These are phyloP conservation scores for Verasper variegatus DNA, from an alignment of 2,113 vertebrate species.

Conservation along the genomic window DNA sequence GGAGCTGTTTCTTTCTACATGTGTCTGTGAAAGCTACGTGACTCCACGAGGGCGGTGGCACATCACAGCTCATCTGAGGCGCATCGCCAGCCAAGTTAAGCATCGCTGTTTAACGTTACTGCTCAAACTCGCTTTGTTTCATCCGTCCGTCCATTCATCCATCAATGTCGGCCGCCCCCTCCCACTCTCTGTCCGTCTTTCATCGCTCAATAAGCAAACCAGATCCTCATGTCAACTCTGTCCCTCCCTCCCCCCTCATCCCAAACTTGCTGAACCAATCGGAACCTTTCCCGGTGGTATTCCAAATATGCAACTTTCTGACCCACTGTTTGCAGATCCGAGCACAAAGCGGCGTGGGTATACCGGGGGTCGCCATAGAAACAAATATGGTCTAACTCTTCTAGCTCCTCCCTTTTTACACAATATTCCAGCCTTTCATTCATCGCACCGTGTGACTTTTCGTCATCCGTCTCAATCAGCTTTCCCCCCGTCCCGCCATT, in stretches of 20 bases:
- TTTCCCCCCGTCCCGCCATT: constrained; percentile 46
- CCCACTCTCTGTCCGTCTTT: constrained; percentile 75
- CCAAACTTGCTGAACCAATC: constrained; percentile 69
- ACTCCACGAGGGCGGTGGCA: constrained; percentile 16
- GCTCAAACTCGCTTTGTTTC: constrained; percentile 53
- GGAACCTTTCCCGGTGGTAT: constrained; percentile 69
- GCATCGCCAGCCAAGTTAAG: constrained; percentile 23
- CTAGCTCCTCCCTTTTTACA: constrained; percentile 49
- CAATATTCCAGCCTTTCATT: constrained; percentile 67
- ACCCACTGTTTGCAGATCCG: constrained; percentile 59
- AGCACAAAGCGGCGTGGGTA: constrained; percentile 51
- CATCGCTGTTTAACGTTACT: constrained; percentile 29
- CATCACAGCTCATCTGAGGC: neutral
- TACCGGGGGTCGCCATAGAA: constrained; percentile 61
- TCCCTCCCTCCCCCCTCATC: constrained; percentile 35
- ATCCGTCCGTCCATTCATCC: constrained; percentile 67
- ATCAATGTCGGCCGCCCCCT: constrained; percentile 68
- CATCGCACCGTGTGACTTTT: constrained; percentile 61
- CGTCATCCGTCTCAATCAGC: constrained; percentile 73
- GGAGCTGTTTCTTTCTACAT: constrained; percentile 24
- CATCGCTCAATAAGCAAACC: constrained; percentile 80
- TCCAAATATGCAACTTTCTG: constrained; percentile 76
- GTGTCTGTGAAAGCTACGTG: constrained; percentile 25
- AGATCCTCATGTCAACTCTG: constrained; percentile 70
- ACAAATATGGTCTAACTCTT: constrained; percentile 58